Percentiles rank a stretch among this genome's conserved stretches.
Conservation (phyloP, 2,888 invertebrate genomes). For the Balanococcus diminutus region DNA sequence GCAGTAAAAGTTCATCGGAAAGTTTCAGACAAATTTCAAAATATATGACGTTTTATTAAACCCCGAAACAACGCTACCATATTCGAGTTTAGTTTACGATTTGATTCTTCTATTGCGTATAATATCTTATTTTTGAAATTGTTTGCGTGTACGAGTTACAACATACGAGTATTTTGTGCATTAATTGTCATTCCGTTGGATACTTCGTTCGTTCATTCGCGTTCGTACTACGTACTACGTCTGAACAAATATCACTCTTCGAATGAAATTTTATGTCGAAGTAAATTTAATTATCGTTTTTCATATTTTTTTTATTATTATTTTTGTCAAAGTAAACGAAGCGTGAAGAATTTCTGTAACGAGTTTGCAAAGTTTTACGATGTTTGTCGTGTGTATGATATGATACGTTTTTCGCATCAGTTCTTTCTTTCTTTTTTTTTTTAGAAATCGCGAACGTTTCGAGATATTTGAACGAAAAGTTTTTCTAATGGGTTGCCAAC, state of each 20-base stretch:
- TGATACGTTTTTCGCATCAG: background rate
- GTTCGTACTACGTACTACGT: background rate
- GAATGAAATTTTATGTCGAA: background rate
- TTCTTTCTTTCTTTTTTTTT: background rate
- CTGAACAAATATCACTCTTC: background rate
- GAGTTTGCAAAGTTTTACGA: background rate
- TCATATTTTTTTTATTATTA: background rate
- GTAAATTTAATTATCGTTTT: background rate
- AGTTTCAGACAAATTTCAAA: background rate
- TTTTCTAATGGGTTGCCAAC: background rate
- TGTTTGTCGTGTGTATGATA: background rate
- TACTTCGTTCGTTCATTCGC: background rate
- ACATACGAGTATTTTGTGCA: background rate
- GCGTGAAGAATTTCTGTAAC: background rate
- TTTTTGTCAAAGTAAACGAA: background rate
- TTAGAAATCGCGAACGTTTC: background rate
- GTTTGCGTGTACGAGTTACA: background rate
- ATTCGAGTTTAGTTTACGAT: background rate
- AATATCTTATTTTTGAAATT: background rate
- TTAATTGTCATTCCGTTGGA: background rate
- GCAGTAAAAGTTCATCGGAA: background rate
- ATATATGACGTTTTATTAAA: background rate
- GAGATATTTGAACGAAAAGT: background rate
- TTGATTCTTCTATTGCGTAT: background rate
- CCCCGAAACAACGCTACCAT: no score